These are phyloP conservation scores for Drosophila merina DNA, from an alignment of 2,888 invertebrate species.

Conservation along the genomic window DNA sequence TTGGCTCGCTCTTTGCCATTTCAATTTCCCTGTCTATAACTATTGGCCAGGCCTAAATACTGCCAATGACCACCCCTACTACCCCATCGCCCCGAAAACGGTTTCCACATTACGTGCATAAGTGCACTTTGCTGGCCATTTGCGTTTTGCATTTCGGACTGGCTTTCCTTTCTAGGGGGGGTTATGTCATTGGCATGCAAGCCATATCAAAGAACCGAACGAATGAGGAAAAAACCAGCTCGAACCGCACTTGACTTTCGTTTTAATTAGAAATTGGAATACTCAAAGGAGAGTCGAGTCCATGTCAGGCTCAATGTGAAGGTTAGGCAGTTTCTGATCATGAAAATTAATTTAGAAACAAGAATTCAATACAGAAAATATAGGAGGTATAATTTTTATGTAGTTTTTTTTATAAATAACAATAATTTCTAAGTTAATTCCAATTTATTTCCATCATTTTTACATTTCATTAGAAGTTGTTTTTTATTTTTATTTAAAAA, in stretches of 20 bases:
- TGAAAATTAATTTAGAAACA: slow-evolving; percentile 40
- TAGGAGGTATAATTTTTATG: too few species aligned
- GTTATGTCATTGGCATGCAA: slow-evolving; percentile 56
- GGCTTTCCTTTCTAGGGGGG: slow-evolving; percentile 14
- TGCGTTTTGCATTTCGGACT: slow-evolving; percentile 51
- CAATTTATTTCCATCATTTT: too few species aligned
- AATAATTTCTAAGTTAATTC: too few species aligned
- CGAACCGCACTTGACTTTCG: slow-evolving; percentile 40
- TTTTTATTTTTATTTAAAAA: too few species aligned
- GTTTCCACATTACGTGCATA: slow-evolving; percentile 58
- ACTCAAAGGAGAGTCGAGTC: slow-evolving; percentile 12
- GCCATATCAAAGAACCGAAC: slow-evolving; percentile 20
- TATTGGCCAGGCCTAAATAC: slow-evolving; percentile 23
- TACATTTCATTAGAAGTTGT: too few species aligned
- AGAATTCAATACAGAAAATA: not conserved
- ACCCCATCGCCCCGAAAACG: not conserved
- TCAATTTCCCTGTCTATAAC: slow-evolving; percentile 31
- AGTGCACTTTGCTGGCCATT: slow-evolving; percentile 62
- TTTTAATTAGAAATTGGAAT: slow-evolving; percentile 38
- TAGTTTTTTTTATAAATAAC: too few species aligned
- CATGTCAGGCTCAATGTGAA: slow-evolving; percentile 24
- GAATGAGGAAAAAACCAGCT: slow-evolving; percentile 12
- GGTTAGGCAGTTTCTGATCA: slow-evolving; percentile 10
- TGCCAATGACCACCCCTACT: not conserved
- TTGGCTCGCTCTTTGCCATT: slow-evolving; percentile 40